phyloP scores from a whole-genome alignment of 2,113 vertebrate species.

The Heterocephalus glaber region DNA sequence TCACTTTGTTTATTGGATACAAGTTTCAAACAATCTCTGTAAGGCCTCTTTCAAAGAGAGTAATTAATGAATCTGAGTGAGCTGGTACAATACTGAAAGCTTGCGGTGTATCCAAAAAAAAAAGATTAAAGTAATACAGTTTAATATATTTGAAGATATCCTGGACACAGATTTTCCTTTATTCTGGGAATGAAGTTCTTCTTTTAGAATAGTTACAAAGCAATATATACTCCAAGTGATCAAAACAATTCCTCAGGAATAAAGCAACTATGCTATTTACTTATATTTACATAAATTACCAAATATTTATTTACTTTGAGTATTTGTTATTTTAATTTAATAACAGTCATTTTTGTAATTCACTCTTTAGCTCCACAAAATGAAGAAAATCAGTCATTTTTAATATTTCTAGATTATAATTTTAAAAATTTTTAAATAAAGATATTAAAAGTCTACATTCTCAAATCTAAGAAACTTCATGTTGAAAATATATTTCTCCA shows the following conservation, averaged over 20 bases:
- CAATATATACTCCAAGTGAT: neutral
- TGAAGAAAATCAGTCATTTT: neutral
- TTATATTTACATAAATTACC: neutral
- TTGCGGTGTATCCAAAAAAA: neutral
- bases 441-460: neutral
- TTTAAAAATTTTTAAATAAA: neutral
- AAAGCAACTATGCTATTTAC: neutral
- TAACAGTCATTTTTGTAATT: neutral
- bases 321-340: neutral
- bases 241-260: conserved; percentile 33
- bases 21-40: conserved; percentile 26
- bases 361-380: neutral
- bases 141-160: conserved; percentile 8
- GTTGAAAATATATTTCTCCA: neutral
- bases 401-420: conserved; percentile 45
- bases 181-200: neutral
- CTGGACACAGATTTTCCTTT: neutral
- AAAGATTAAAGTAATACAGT: neutral
- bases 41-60: neutral
- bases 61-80: neutral
- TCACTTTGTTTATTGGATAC: neutral
- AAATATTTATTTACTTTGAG: conserved; percentile 14
- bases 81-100: neutral
- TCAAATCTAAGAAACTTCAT: conserved; percentile 28
- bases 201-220: neutral